A percentile compares a stretch with the other conserved stretches of the same genome.
phyloP scores from a whole-genome alignment of 2,888 invertebrate species.

The Athrips mouffetella region DNA sequence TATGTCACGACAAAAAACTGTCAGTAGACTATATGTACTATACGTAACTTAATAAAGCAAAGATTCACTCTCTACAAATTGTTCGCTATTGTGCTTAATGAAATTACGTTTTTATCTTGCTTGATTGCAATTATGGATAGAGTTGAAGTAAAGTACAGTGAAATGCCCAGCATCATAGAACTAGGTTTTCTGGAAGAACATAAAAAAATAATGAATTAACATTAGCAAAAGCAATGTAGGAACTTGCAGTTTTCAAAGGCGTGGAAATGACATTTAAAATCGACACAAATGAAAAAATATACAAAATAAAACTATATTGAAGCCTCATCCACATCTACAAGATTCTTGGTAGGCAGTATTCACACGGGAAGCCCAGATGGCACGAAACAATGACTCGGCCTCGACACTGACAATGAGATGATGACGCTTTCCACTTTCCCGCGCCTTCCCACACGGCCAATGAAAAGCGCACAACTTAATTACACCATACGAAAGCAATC shows the following conservation, averaged over 20 bases:
- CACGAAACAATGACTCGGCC: constrained; percentile 53
- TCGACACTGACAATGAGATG: constrained; percentile 66
- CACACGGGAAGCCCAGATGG: constrained; percentile 49
- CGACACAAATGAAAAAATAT: no score
- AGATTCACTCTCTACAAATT: constrained; percentile 41
- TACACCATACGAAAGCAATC: constrained; percentile 17
- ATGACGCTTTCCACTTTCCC: constrained; percentile 72
- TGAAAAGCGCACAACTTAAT: constrained; percentile 39
- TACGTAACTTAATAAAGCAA: constrained; percentile 24
- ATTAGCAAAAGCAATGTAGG: no score
- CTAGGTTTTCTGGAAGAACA: constrained; percentile 12
- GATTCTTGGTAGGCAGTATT: constrained; percentile 33
- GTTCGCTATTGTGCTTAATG: constrained; percentile 31
- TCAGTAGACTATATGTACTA: constrained; percentile 15
- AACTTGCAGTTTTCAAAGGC: no score
- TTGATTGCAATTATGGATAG: constrained; percentile 14
- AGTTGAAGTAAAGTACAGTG: constrained; percentile 29
- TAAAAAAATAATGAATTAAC: no score
- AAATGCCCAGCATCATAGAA: constrained; percentile 33
- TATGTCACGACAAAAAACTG: constrained; percentile 7
- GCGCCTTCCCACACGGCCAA: constrained; percentile 53
- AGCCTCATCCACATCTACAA: background rate
- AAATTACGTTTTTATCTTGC: constrained; percentile 31
- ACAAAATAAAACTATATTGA: no score
- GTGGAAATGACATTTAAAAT: no score